Base-by-base conservation (phyloP, 2,113 vertebrate species). In the Zosterops borbonicus region DNA sequence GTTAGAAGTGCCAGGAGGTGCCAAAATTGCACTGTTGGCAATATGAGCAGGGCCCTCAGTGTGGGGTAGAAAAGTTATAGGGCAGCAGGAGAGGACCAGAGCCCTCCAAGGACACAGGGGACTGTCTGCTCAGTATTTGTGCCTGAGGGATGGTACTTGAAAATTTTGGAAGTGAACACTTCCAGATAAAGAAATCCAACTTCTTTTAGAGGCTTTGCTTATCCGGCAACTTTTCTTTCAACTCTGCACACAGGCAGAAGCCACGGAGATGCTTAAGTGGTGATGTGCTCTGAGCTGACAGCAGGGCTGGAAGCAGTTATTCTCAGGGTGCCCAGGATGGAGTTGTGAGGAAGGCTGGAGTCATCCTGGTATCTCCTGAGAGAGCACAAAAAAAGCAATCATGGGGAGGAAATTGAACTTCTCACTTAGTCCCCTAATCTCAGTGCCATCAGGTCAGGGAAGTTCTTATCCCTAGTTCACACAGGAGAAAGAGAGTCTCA, bases 1-100 rank as follows among this genome's bases (percentile, higher is more conserved):
- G 88, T 85, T 56, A 59, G 63, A 91, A 82, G 77, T 88, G 92
- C 85, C 56, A 70, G 52, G 65, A 93, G 83, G 73, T 90, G 92
- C 90, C 65, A 71, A 78, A 90, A 87, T 63, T 50, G 47, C 41
- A 23, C 44, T 60, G 41, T 6, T 89, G 76, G 88, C 60, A 52
- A 56, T 55, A 71, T 37, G 19, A 92, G 35, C 56, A 75, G 76
- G 59, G 67, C 25, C 24, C 24, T 35, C 0, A 0, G 31, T 24
- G 62, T 42, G n/a, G 17, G 25, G 46, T 16, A 73, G 49, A 82
- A 52, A 69, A 42, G 31, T 46, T 68, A 35, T 0, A 5, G 73
- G 22, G 63, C 44, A 60, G 70, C 21, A 7, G 56, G 23, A 83
- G 65, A n/a, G 62, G 64, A 80, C 9, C 1, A 1, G 33, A 49